Conservation (phyloP, 2,113 vertebrate genomes). For the Meleagris gallopavo region DNA sequence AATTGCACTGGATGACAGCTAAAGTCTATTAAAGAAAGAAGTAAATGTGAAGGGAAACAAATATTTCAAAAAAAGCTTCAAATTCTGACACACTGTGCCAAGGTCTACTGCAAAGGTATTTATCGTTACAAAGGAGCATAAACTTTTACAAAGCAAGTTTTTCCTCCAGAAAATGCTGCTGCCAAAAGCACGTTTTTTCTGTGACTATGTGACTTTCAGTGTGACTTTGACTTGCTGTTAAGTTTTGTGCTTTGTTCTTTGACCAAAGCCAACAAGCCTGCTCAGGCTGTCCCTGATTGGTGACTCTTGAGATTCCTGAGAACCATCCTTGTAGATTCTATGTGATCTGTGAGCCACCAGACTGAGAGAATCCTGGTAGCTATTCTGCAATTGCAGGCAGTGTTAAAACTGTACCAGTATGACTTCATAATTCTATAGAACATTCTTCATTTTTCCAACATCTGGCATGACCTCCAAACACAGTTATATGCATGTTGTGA, state of each 20-base stretch:
- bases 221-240: not conserved
- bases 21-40: not conserved
- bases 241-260: not conserved
- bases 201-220: not conserved
- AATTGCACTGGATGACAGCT: not conserved
- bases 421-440: not conserved
- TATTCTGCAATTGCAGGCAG: rapidly evolving
- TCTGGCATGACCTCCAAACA: not conserved
- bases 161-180: not conserved
- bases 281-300: not conserved
- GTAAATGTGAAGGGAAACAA: not conserved
- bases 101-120: not conserved
- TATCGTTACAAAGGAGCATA: not conserved
- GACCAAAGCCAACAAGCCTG: not conserved
- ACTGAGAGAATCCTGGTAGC: not conserved
- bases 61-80: not conserved
- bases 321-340: not conserved
- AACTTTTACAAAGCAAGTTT: not conserved
- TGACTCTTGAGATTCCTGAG: not conserved
- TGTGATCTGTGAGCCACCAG: not conserved
- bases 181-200: not conserved
- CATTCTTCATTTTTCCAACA: not conserved
- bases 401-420: not conserved
- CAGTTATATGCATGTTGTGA: not conserved
- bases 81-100: not conserved